A percentile compares a stretch with the other conserved stretches of the same genome.
phyloP scores from a whole-genome alignment of 2,113 vertebrate species.

The Australoheros scitulus region DNA sequence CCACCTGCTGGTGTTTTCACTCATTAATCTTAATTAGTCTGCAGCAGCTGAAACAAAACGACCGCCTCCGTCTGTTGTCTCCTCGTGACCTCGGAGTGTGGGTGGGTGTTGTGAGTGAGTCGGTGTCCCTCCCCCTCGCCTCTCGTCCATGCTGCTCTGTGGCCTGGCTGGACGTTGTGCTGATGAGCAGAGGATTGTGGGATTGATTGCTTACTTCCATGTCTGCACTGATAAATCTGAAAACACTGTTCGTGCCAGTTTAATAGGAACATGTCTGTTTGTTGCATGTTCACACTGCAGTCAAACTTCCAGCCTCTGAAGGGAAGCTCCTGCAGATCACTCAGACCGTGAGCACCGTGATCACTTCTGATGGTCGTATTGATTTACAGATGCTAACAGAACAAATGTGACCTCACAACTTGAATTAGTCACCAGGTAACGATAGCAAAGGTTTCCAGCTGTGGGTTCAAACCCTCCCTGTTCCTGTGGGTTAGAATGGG shows the following conservation, averaged over 20 bases:
- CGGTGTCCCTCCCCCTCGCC: background rate
- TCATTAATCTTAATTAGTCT: background rate
- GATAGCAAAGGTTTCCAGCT: background rate
- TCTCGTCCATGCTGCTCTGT: slow-evolving; percentile 30
- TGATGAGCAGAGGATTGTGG: slow-evolving; percentile 48
- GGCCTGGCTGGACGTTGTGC: slow-evolving; percentile 47
- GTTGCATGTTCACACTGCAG: background rate
- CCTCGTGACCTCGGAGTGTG: background rate
- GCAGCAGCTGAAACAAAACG: background rate
- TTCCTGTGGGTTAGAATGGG: background rate
- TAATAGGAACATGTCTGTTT: background rate
- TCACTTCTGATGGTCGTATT: background rate
- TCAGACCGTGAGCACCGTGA: background rate
- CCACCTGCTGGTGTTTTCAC: background rate
- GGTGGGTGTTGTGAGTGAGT: slow-evolving; percentile 11
- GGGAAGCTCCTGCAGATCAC: too few relatives aligned
- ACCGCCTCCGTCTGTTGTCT: background rate
- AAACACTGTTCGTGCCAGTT: slow-evolving; percentile 15
- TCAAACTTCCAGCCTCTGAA: accelerated
- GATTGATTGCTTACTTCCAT: background rate
- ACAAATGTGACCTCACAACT: background rate
- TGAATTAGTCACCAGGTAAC: background rate
- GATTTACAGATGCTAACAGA: background rate
- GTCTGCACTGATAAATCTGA: slow-evolving; percentile 51
- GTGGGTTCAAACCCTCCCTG: background rate